Evolutionary conservation across 92 coral and sea anemone genomes (phyloP).

Genomic region (Umimayanthus chanpuru): DNA sequence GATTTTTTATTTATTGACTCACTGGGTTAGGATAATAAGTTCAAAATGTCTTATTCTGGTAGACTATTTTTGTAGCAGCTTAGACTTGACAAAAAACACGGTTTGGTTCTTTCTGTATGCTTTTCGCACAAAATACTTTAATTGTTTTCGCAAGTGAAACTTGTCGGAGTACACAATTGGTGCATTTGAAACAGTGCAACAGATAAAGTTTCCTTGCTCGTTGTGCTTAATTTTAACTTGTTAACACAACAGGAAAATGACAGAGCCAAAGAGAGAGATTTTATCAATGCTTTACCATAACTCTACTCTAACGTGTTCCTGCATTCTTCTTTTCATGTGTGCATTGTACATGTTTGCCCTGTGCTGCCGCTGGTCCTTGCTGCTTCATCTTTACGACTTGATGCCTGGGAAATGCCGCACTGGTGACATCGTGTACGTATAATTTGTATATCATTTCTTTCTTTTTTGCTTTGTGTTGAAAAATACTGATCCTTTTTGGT

Average conservation of each 20-base stretch:
- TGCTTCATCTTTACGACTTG: background rate
- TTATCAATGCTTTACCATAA: background rate
- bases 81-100: background rate
- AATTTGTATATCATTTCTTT: background rate
- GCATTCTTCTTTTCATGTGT: conserved; percentile 19
- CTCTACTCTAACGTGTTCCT: background rate
- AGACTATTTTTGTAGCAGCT: background rate
- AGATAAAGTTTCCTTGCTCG: too few relatives aligned
- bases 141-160: too few relatives aligned
- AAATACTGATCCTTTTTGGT: conserved; percentile 36
- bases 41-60: background rate
- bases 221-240: too few relatives aligned
- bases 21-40: too few relatives aligned
- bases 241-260: too few relatives aligned
- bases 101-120: background rate
- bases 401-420: conserved; percentile 12
- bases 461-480: background rate
- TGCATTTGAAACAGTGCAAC: too few relatives aligned
- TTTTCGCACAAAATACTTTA: too few relatives aligned
- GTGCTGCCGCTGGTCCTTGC: background rate
- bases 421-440: conserved; percentile 29
- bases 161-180: too few relatives aligned
- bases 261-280: background rate
- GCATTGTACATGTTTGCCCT: background rate
- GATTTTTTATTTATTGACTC: too few relatives aligned